Evolutionary conservation across 2,797 vertebrate species (phyloP), one percentile per base, ranked within the genome.

Genomic region (Tokudaia muenninki): DNA sequence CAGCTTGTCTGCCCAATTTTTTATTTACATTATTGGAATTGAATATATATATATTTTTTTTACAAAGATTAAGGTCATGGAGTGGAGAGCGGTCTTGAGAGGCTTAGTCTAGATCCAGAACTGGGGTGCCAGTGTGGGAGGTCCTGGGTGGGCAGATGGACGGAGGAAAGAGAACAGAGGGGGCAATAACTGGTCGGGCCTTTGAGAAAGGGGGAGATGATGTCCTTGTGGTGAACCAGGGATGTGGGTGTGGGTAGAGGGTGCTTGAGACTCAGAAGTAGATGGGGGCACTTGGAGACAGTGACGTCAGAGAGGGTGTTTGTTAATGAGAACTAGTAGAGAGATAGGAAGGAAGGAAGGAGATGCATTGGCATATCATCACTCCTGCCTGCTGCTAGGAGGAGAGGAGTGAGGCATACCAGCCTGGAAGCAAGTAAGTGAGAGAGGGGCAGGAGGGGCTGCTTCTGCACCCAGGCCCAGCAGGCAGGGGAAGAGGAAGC

Each of bases 391-490:
- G 65, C 29, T 47, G 31, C 55, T 22, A 4, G 34, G 52, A 55
- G 92, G 57, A 52, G 57, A 47, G n/a, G 21, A 29, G 21, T 14
- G 37, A 57, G 16, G 22, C 2, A 7, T 9, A 11, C 7, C 12
- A 7, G 77, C 22, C 31, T n/a, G 34, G 44, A 16, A 44, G 63
- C 31, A 29, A 2, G 13, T 19, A 77, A 11, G 16, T 21, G 41
- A 37, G 63, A 24, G 77, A 41, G 77, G 44, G 22, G 29, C 84
- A n/a, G 65, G n/a, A 50, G 92, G 55, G 97, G 96, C 97, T 75
- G 72, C 37, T 29, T 26, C n/a, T 47, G 75, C 14, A 21, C 50
- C 74, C 50, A 21, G 50, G 29, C 34, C 47, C 74, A 55, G 75
- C 37, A n/a, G 63, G 37, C 41, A 17, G 22, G 11, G 50, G 37